Percentiles rank a stretch among this genome's conserved stretches.
These are phyloP conservation scores for Scortum barcoo DNA, from an alignment of 2,113 vertebrate species.

Conservation along the genomic window DNA sequence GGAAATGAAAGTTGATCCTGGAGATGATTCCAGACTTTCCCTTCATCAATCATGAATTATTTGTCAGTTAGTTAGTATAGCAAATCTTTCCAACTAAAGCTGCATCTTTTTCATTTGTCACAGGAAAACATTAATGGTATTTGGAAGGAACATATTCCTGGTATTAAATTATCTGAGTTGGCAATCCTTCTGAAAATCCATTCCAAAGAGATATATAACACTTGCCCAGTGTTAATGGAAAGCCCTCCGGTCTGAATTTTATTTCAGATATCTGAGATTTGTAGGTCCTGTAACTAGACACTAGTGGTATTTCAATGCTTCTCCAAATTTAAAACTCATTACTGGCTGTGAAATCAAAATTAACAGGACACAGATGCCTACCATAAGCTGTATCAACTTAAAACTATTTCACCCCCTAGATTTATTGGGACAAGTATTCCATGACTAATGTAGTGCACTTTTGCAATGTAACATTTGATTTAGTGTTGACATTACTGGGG, in stretches of 20 bases:
- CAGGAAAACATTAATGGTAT: neutral
- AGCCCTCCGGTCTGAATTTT: conserved; percentile 41
- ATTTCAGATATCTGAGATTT: conserved; percentile 45
- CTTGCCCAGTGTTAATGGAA: conserved; percentile 35
- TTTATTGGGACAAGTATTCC: neutral
- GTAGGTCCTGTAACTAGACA: conserved; percentile 44
- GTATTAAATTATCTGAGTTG: conserved; percentile 49
- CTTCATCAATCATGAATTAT: neutral
- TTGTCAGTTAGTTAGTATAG: neutral
- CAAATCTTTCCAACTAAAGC: neutral
- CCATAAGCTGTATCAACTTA: neutral
- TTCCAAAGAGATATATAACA: conserved; percentile 30
- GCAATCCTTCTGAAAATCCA: conserved; percentile 15
- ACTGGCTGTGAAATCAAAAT: conserved; percentile 38
- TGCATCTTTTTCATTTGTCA: neutral
- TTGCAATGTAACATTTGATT: neutral
- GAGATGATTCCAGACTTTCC: conserved; percentile 7
- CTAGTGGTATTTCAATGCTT: conserved; percentile 41
- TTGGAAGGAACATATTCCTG: conserved; percentile 9
- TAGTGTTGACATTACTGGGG: neutral
- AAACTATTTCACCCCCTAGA: neutral
- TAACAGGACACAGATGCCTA: neutral
- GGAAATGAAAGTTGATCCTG: conserved; percentile 25
- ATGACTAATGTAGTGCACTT: conserved; percentile 1
- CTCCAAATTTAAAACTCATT: conserved; percentile 48